Evolutionary conservation across 2,113 vertebrate genomes (phyloP).

Genomic region (Aepyceros melampus): DNA sequence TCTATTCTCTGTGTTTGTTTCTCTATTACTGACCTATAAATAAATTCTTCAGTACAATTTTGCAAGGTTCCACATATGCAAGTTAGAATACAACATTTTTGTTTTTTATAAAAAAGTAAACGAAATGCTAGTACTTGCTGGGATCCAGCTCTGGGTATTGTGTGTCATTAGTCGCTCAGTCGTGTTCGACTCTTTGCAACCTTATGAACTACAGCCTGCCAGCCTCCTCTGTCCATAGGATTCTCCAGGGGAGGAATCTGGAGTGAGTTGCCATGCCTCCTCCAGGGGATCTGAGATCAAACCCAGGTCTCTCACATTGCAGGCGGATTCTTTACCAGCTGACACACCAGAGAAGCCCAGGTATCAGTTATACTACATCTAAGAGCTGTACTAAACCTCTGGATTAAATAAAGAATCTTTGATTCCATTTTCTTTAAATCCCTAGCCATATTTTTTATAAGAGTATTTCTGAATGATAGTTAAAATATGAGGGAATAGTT

Average conservation of each 20-base stretch:
- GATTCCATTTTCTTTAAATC: not conserved
- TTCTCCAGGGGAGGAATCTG: not conserved
- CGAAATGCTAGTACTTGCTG: not conserved
- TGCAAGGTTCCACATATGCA: not conserved
- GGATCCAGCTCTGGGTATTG: not conserved
- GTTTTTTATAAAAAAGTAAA: not conserved
- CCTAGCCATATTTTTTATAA: not conserved
- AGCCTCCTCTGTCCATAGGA: not conserved
- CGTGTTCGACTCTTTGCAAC: rapidly evolving
- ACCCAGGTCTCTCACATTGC: not conserved
- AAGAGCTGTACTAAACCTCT: not conserved
- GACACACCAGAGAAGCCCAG: not conserved
- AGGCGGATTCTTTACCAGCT: not conserved
- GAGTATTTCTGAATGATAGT: not conserved
- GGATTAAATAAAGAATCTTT: not conserved
- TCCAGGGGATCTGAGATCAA: not conserved
- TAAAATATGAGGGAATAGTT: not conserved
- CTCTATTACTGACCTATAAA: not conserved
- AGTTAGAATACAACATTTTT: not conserved
- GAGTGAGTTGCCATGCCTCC: not conserved
- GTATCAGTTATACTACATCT: not conserved
- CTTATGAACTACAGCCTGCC: rapidly evolving
- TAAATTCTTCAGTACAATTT: not conserved
- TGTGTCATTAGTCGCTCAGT: not conserved
- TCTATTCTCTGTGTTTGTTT: not conserved